phyloP scores from a whole-genome alignment of 2,888 invertebrate species.

The Troilus luridus region DNA sequence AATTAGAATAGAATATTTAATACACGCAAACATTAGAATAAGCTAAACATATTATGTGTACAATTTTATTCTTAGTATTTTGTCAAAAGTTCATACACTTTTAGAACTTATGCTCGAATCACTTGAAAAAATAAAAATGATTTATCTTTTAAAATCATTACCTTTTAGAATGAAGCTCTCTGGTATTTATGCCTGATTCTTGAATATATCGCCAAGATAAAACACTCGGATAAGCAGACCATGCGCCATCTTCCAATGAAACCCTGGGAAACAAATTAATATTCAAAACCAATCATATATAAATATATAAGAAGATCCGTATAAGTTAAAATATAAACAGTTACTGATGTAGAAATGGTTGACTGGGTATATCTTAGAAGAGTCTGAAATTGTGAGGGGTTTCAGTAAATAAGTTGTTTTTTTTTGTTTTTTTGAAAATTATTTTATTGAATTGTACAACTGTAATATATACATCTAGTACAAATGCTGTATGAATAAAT shows the following conservation, averaged over 20 bases:
- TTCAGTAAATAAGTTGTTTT: too few relatives aligned
- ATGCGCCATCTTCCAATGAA: slow-evolving; percentile 55
- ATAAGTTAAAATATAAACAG: too few relatives aligned
- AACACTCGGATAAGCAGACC: slow-evolving; percentile 56
- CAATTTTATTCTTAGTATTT: background rate
- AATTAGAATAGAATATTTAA: background rate
- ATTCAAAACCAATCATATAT: background rate
- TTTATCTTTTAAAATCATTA: too few relatives aligned
- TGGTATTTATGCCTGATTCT: slow-evolving; percentile 28
- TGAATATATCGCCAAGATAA: slow-evolving; percentile 46
- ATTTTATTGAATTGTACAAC: too few relatives aligned
- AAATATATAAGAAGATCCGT: background rate
- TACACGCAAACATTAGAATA: too few relatives aligned
- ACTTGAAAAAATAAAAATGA: background rate
- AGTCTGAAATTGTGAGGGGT: too few relatives aligned
- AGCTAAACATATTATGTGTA: background rate
- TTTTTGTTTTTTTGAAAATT: too few relatives aligned
- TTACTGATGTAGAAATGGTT: too few relatives aligned
- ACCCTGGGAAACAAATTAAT: slow-evolving; percentile 27
- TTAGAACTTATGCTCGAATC: background rate
- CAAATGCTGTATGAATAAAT: too few relatives aligned
- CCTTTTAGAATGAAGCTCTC: slow-evolving; percentile 55
- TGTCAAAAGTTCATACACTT: background rate
- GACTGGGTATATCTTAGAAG: too few relatives aligned
- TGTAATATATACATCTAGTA: too few relatives aligned